phyloP scores from a whole-genome alignment of 2,113 vertebrate species.

The Plestiodon gilberti region DNA sequence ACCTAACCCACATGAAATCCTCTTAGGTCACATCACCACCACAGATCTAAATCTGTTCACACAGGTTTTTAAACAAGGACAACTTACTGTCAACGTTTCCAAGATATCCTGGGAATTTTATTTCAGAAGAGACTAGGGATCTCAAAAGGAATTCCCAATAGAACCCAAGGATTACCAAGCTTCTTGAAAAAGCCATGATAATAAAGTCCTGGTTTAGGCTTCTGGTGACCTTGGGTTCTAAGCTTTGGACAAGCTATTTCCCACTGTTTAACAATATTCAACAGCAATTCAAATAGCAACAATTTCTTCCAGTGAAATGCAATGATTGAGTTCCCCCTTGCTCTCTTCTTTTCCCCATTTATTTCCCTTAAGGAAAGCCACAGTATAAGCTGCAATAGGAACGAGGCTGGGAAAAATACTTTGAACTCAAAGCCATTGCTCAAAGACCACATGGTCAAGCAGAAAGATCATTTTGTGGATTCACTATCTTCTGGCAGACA shows the following conservation, averaged over 20 bases:
- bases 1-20: background rate
- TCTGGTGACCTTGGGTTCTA: background rate
- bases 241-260: background rate
- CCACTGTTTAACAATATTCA: background rate
- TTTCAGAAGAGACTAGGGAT: background rate
- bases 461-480: too few relatives aligned
- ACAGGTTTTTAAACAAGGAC: background rate
- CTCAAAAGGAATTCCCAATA: background rate
- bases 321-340: too few relatives aligned
- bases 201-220: background rate
- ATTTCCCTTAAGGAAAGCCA: too few relatives aligned
- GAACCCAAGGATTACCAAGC: background rate
- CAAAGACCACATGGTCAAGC: too few relatives aligned
- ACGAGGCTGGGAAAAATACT: too few relatives aligned
- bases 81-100: background rate
- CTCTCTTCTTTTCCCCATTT: too few relatives aligned
- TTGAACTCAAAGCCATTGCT: too few relatives aligned
- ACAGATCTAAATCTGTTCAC: too few relatives aligned
- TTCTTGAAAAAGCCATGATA: background rate
- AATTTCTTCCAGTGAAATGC: too few relatives aligned
- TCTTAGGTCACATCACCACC: background rate
- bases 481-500: too few relatives aligned
- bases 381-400: too few relatives aligned
- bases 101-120: background rate
- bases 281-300: background rate